A percentile compares a stretch with the other conserved stretches of the same genome.
Conservation (phyloP, 1,140 invertebrate species). For the Centruroides sculpturatus region DNA sequence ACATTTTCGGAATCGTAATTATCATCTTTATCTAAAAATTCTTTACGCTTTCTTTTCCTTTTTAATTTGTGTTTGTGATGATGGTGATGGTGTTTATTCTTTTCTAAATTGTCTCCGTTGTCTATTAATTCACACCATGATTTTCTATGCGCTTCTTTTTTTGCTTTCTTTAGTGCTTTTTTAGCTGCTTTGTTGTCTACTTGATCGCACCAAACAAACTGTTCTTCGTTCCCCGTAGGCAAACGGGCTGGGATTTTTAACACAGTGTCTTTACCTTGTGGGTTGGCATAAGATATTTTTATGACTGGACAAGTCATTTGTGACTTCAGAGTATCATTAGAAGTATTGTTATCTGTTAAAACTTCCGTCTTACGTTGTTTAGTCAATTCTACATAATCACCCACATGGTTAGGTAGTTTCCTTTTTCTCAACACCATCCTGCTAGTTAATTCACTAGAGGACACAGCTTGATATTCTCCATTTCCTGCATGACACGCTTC, state of each 20-base stretch:
- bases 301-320: constrained; percentile 32
- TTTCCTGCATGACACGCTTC: too few relatives aligned
- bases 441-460: too few relatives aligned
- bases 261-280: constrained; percentile 64
- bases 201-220: not conserved
- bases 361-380: too few relatives aligned
- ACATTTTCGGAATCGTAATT: not conserved
- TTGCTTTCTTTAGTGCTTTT: not conserved
- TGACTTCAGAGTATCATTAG: not conserved
- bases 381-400: too few relatives aligned
- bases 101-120: not conserved
- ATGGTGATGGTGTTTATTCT: not conserved
- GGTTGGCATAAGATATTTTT: constrained; percentile 61
- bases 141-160: not conserved
- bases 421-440: constrained; percentile 9
- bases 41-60: not conserved
- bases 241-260: constrained; percentile 62
- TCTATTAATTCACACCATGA: not conserved
- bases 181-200: not conserved
- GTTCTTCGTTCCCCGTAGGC: not conserved
- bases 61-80: constrained; percentile 1
- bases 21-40: not conserved
- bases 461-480: too few relatives aligned
- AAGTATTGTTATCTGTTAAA: too few relatives aligned
- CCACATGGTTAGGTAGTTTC: not conserved